Percentiles rank a stretch among this genome's conserved stretches.
phyloP scores from a whole-genome alignment of 2,113 vertebrate species.

The Halcyon malimbica region DNA sequence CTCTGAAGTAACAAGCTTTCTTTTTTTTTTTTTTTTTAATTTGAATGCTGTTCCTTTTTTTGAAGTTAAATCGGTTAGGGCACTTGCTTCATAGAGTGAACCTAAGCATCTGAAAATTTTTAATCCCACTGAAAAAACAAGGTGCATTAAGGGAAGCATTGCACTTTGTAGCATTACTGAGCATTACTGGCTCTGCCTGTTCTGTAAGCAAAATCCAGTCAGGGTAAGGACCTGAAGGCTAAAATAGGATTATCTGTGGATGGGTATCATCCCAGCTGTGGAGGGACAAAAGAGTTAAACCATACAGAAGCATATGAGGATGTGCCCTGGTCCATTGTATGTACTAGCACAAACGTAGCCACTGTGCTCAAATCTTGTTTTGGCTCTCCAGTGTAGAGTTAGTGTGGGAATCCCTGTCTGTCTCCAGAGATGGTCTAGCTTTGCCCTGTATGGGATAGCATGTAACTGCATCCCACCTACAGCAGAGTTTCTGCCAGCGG shows the following conservation, averaged over 20 bases:
- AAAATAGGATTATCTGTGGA: background rate
- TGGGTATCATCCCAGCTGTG: background rate
- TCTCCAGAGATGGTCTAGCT: background rate
- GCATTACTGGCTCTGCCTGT: background rate
- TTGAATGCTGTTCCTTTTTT: background rate
- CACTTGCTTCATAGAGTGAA: background rate
- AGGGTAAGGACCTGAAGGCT: background rate
- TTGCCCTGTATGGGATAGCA: background rate
- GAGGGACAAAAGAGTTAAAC: background rate
- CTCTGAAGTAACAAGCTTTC: background rate
- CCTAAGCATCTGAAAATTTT: background rate
- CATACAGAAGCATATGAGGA: background rate
- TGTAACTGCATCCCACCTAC: background rate
- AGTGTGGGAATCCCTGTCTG: background rate
- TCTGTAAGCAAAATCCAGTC: background rate
- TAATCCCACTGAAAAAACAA: background rate
- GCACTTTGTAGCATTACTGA: background rate
- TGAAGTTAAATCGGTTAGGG: background rate
- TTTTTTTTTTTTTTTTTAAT: background rate
- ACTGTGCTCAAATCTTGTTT: background rate
- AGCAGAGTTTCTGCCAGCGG: background rate
- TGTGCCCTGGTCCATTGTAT: background rate
- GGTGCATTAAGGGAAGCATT: background rate
- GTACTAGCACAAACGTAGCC: background rate
- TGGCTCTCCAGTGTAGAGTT: background rate